Evolutionary conservation across 2,113 vertebrate genomes (phyloP).

Genomic region (Brachyistius frenatus): DNA sequence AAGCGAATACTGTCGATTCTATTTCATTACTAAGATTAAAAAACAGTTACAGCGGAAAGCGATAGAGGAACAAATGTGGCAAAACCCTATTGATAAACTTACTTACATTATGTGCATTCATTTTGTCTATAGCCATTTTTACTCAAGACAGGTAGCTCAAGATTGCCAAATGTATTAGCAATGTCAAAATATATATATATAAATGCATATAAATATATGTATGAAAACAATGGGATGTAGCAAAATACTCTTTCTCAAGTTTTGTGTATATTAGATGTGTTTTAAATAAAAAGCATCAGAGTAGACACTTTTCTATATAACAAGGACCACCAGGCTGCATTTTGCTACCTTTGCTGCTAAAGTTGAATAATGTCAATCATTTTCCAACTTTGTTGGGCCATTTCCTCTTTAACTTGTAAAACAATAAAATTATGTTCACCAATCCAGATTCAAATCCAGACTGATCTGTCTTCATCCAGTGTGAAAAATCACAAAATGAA

Average conservation of each 20-base stretch:
- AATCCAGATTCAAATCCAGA: constrained; percentile 6
- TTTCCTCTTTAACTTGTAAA: constrained; percentile 36
- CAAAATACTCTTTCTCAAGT: not conserved
- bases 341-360: no score
- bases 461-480: not conserved
- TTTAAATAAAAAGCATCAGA: not conserved
- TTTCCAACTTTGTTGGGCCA: not conserved
- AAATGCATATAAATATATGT: not conserved
- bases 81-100: no score
- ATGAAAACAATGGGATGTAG: not conserved
- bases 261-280: not conserved
- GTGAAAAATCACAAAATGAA: constrained; percentile 15
- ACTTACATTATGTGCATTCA: not conserved
- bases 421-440: not conserved
- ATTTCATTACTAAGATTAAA: constrained; percentile 5
- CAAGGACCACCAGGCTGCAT: not conserved
- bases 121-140: not conserved
- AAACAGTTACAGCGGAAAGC: not conserved
- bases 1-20: not conserved
- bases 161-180: no score
- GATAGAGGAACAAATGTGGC: not conserved
- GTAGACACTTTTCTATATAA: not conserved
- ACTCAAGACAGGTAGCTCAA: not conserved
- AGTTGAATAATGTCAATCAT: constrained; percentile 31
- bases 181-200: not conserved